Conservation (phyloP, 2,113 vertebrate species). For the Pleuronectes platessa region DNA sequence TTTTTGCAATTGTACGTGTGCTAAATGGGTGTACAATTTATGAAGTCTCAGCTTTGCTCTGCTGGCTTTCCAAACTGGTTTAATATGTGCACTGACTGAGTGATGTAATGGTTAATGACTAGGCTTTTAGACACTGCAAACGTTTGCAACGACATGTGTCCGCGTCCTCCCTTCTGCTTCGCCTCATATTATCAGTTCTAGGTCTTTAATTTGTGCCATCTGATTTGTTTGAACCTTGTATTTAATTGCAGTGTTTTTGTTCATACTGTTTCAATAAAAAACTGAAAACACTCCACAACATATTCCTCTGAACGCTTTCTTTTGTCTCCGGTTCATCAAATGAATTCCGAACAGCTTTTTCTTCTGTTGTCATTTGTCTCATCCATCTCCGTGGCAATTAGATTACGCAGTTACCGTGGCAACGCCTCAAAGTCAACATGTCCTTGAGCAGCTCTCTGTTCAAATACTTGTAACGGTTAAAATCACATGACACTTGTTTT, state of each 20-base stretch:
- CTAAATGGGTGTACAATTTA: conserved; percentile 69
- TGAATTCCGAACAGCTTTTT: neutral
- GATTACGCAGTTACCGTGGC: conserved; percentile 20
- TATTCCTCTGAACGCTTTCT: neutral
- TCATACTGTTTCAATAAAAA: conserved; percentile 82
- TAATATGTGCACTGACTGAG: conserved; percentile 80
- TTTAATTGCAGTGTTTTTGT: conserved; percentile 82
- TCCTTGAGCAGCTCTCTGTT: conserved; percentile 28
- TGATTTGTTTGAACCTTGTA: conserved; percentile 71
- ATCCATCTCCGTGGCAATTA: conserved; percentile 17
- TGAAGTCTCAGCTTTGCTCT: conserved; percentile 62
- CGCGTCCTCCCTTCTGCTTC: conserved; percentile 58
- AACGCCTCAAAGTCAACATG: conserved; percentile 12
- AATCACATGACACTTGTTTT: conserved; percentile 58
- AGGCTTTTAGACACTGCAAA: conserved; percentile 81
- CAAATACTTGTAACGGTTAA: conserved; percentile 30
- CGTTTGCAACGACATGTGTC: conserved; percentile 72
- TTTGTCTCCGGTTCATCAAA: conserved; percentile 3
- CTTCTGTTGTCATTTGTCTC: neutral
- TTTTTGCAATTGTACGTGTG: conserved; percentile 51
- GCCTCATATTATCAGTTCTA: conserved; percentile 61
- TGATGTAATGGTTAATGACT: conserved; percentile 71
- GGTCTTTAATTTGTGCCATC: conserved; percentile 70
- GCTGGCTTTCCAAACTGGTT: conserved; percentile 70
- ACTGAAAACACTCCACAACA: conserved; percentile 46